These are phyloP conservation scores for Dendrolimus punctatus DNA, from an alignment of 1,140 invertebrate species.

Conservation along the genomic window DNA sequence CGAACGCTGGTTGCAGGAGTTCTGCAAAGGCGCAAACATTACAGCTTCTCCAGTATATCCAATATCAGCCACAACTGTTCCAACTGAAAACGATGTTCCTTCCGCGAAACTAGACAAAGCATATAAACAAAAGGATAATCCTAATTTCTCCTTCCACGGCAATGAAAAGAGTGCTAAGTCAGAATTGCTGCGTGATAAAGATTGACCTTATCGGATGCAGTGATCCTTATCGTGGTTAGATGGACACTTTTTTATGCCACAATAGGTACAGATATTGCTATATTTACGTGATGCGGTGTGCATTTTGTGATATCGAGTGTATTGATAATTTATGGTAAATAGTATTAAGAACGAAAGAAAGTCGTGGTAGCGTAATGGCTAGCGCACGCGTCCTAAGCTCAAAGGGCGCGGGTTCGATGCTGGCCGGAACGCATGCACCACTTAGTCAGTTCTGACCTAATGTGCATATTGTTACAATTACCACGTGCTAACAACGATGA, in stretches of 20 bases:
- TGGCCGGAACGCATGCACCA: no score
- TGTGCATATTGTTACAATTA: no score
- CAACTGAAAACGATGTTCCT: constrained; percentile 44
- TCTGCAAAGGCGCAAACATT: constrained; percentile 56
- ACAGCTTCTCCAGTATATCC: constrained; percentile 24
- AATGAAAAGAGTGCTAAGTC: constrained; percentile 70
- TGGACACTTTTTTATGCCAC: constrained; percentile 36
- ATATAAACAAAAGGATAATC: constrained; percentile 65
- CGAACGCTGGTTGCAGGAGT: constrained; percentile 75
- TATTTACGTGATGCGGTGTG: constrained; percentile 35
- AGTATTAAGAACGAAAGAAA: no score
- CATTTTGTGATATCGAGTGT: constrained; percentile 65
- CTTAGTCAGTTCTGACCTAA: no score
- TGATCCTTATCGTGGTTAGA: constrained; percentile 35
- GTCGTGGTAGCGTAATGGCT: no score
- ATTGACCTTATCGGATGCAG: constrained; percentile 39
- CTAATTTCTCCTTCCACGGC: constrained; percentile 59
- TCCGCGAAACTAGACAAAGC: constrained; percentile 67
- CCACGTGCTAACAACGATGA: no score
- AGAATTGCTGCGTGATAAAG: constrained; percentile 67
- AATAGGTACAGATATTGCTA: constrained; percentile 36
- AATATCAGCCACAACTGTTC: constrained; percentile 22
- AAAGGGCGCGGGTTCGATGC: no score
- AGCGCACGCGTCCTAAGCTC: no score
- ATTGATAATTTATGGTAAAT: constrained; percentile 31